Percentiles rank a stretch among this genome's conserved stretches.
These are phyloP conservation scores for Clarias laeviceps DNA, from an alignment of 2,797 vertebrate species.

Conservation along the genomic window DNA sequence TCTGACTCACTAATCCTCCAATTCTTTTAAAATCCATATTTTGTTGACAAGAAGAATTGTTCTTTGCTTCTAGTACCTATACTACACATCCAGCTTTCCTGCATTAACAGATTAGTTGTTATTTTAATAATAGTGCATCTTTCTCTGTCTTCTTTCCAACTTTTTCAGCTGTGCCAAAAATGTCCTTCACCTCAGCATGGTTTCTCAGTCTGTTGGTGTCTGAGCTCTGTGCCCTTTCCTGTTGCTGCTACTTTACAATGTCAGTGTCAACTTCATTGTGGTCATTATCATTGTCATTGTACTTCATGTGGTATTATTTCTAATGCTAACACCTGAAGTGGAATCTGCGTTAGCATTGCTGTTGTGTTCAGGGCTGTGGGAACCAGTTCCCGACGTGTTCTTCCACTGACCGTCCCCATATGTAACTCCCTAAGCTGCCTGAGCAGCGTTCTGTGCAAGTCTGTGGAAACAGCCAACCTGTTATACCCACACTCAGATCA, in stretches of 20 bases:
- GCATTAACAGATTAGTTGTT: not conserved
- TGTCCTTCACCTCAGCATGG: conserved; percentile 6
- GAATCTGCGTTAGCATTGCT: not conserved
- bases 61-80: not conserved
- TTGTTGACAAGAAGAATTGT: not conserved
- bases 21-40: not conserved
- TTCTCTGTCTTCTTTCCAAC: not conserved
- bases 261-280: not conserved
- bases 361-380: not conserved
- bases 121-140: not conserved
- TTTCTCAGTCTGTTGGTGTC: not conserved
- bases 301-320: not conserved
- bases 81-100: not conserved
- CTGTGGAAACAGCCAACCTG: not conserved
- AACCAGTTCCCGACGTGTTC: not conserved
- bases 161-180: not conserved
- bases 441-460: not conserved
- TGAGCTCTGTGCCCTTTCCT: not conserved
- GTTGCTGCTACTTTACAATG: not conserved
- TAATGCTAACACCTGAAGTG: not conserved
- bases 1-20: not conserved
- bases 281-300: not conserved
- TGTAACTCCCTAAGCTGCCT: not conserved
- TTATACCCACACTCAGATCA: not conserved
- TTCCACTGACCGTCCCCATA: not conserved